Conservation (phyloP, 2,797 vertebrate species). For the Neomorphus geoffroyi region DNA sequence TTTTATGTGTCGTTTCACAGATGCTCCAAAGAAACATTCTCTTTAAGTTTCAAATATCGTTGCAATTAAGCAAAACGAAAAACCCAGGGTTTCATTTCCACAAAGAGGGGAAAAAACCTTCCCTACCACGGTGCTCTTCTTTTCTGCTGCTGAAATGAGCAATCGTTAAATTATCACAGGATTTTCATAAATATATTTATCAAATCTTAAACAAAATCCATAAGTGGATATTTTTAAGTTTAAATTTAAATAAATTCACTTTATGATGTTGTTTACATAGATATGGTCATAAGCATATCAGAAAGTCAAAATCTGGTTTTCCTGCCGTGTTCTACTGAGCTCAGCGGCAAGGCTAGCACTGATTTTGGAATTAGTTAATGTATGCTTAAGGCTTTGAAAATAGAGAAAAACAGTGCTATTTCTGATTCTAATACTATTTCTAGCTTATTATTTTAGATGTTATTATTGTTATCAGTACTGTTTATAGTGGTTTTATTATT, state of each 20-base stretch:
- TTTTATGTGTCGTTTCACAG: not conserved
- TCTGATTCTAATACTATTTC: not conserved
- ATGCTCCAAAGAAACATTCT: not conserved
- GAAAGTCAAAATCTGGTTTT: not conserved
- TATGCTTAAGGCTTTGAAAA: not conserved
- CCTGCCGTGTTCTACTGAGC: not conserved
- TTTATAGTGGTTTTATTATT: not conserved
- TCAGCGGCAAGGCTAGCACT: not conserved
- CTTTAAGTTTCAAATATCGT: not conserved
- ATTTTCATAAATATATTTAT: not conserved
- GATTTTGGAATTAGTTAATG: not conserved
- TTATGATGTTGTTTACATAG: not conserved
- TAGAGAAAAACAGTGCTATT: accelerated
- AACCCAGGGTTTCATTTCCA: accelerated
- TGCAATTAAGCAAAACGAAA: not conserved
- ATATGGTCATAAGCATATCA: not conserved
- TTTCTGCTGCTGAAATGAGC: not conserved
- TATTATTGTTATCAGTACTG: not conserved
- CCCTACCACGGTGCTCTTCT: not conserved
- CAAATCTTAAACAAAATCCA: not conserved
- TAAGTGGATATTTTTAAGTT: not conserved
- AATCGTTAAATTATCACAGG: not conserved
- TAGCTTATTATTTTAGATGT: not conserved
- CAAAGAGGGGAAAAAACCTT: not conserved
- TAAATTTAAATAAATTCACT: not conserved